These are phyloP conservation scores for Sebastes ruberrimus DNA, from an alignment of 2,797 vertebrate genomes.

Conservation along the genomic window DNA sequence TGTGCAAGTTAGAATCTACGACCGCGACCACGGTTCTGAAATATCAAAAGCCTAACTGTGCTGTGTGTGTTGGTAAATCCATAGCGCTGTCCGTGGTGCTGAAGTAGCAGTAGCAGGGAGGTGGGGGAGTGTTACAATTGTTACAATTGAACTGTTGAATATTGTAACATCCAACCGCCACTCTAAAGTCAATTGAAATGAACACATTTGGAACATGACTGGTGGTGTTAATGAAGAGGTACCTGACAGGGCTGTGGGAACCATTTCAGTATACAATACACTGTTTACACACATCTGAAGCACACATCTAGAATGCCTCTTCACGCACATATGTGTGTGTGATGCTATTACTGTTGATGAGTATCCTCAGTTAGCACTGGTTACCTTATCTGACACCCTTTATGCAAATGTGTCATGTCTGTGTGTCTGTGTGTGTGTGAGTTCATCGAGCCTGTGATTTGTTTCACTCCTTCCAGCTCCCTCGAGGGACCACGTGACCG, in stretches of 20 bases:
- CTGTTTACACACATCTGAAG: background rate
- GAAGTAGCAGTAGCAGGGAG: too few species aligned
- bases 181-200: background rate
- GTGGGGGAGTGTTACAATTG: too few species aligned
- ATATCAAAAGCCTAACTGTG: too few species aligned
- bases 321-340: background rate
- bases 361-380: background rate
- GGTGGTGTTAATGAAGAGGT: background rate
- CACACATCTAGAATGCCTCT: background rate
- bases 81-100: too few species aligned
- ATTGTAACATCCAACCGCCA: background rate
- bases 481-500: conserved; percentile 9
- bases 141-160: too few species aligned
- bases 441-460: background rate
- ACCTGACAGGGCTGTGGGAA: background rate
- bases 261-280: background rate
- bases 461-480: conserved; percentile 8
- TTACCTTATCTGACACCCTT: conserved; percentile 2
- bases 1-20: too few species aligned
- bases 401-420: background rate
- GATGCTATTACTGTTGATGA: background rate
- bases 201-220: background rate
- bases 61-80: too few species aligned
- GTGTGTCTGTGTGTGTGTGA: background rate
- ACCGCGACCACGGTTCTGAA: fast-evolving